Base-by-base conservation (phyloP, 2,797 vertebrate genomes). In the Schizopygopsis malacanthus region DNA sequence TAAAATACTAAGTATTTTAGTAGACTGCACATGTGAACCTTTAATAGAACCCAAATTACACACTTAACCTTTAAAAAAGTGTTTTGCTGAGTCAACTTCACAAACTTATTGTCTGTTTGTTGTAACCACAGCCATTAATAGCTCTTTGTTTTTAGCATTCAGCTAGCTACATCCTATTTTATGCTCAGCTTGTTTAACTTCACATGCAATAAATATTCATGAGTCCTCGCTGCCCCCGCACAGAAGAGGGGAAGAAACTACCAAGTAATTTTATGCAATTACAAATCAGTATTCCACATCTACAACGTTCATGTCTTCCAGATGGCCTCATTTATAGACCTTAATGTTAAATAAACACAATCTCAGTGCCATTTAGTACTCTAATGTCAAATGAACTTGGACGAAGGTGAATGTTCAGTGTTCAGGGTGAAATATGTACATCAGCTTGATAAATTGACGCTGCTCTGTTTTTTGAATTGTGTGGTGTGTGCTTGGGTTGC, bases 391-490 rank as follows among this genome's bases (percentile, higher is more conserved):
- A 76, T 22, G 41, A n/a, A 63, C 63, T 88, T 81, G 45, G 82
- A 78, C 76, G 50, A 79, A 88, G 85, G 87, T 85, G 89, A 83
- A 83, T 81, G 79, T 85, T 90, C 81, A 83, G 33, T 4, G 70
- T 59, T 81, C 33, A 10, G 83, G 83, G 67, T 79, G 80, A 83
- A 41, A 54, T 76, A 67, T 83, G 82, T 85, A 82, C 52, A 71
- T 80, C 47, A 67, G 72, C 73, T 85, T 84, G 86, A 84, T 89
- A 81, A 75, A 86, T 71, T 43, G 61, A 85, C 25, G 77, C 11
- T 20, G 79, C 63, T 73, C 69, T 37, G 25, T 80, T 83, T 83
- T 76, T 43, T 33, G 33, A 43, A 13, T 25, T 52, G 41, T 12
- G 59, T 65, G 43, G 25, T 78, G 59, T 75, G 28, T 69, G 75